Conservation (phyloP, 1,140 invertebrate genomes). For the Hyposmocoma kahamanoa region DNA sequence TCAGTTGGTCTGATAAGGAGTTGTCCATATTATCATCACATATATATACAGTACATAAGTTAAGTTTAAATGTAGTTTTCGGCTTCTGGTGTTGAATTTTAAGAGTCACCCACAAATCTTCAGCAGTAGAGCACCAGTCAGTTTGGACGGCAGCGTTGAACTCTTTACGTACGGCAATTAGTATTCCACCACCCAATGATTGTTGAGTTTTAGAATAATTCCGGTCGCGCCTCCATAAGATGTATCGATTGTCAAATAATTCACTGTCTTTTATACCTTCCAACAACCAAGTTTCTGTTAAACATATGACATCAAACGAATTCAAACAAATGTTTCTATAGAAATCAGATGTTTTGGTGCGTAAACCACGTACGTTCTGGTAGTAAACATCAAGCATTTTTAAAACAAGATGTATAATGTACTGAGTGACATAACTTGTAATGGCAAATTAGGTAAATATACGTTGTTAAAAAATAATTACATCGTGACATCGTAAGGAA, state of each 20-base stretch:
- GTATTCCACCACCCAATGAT: background rate
- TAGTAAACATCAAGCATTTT: background rate
- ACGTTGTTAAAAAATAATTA: background rate
- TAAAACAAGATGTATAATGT: no score
- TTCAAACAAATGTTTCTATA: background rate
- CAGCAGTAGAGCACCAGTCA: background rate
- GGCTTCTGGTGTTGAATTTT: no score
- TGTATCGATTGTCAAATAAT: background rate
- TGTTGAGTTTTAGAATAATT: background rate
- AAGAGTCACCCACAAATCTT: background rate
- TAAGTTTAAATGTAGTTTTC: no score
- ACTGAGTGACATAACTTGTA: no score
- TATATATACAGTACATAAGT: no score
- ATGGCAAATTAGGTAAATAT: no score
- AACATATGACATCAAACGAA: background rate
- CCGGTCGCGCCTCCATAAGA: background rate
- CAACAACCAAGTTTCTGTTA: background rate
- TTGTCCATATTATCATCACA: no score
- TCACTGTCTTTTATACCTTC: background rate
- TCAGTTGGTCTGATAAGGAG: no score
- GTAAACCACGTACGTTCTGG: background rate
- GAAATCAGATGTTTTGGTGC: background rate
- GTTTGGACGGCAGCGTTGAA: background rate
- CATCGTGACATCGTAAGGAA: background rate
- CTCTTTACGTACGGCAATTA: background rate